Evolutionary conservation across 2,113 vertebrate genomes (phyloP).

Genomic region (Tragelaphus buxtoni): DNA sequence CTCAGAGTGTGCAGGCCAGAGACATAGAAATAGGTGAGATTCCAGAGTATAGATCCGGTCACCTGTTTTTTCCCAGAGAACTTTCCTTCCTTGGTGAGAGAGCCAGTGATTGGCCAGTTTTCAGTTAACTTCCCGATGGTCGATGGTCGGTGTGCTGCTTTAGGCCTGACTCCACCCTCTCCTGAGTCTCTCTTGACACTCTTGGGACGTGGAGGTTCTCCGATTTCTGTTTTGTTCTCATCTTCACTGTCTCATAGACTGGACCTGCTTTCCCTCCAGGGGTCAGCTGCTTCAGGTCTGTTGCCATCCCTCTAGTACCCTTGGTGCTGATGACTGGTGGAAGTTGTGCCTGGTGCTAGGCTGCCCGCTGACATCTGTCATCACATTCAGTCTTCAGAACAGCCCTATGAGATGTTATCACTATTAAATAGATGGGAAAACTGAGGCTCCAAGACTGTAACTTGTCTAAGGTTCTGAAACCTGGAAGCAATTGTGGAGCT

Average conservation of each 20-base stretch:
- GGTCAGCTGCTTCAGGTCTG: not conserved
- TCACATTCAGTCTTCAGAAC: not conserved
- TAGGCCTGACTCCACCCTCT: not conserved
- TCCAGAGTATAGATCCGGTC: not conserved
- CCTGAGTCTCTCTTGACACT: not conserved
- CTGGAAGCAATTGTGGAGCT: not conserved
- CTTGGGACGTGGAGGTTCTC: not conserved
- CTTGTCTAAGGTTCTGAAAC: not conserved
- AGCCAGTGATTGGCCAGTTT: not conserved
- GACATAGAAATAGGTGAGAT: not conserved
- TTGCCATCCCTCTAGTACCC: not conserved
- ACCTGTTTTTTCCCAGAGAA: not conserved
- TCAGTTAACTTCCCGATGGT: not conserved
- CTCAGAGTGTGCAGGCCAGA: not conserved
- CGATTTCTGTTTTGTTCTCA: not conserved
- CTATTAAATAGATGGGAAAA: not conserved
- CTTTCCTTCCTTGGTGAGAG: constrained; percentile 2
- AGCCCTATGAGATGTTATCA: not conserved
- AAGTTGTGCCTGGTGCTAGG: not conserved
- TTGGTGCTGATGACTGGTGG: not conserved
- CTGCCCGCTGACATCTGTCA: not conserved
- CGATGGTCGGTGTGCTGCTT: not conserved
- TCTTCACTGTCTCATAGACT: not conserved
- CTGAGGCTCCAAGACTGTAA: not conserved
- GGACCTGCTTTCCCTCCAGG: not conserved